Evolutionary conservation across 2,113 vertebrate genomes (phyloP), one percentile per base, ranked within the genome.

Genomic region (Daphoenositta chrysoptera): DNA sequence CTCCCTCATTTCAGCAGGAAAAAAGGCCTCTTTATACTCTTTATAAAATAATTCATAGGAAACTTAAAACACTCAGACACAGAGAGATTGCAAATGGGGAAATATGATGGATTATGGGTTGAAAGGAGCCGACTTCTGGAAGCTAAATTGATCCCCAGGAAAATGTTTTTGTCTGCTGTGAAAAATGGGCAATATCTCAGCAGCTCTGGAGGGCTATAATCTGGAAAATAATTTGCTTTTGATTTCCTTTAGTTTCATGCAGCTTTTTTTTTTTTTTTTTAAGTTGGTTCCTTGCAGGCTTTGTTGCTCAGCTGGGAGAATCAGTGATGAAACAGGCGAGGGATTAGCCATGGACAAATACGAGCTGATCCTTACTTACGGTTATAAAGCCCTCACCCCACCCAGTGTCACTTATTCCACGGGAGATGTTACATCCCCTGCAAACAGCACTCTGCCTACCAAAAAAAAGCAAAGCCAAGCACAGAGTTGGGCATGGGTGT

Each of bases 131-230:
- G 99, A 99, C 99, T 99, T 98, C 98, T 97, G 70, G 95, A 97
- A 98, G 98, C 97, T 98, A 98, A 99, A 99, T 99, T 99, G 99
- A 99, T 99, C 99, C 99, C 98, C 98, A 97, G 95, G 98, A 99
- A 99, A 99, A 99, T 99, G 99, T 99, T 99, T 99, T 99, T 99
- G 99, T 99, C 99, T 99, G 98, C 98, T 98, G 97, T 99, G 99
- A 99, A 99, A 99, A 99, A 99, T 99, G 99, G 99, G 97, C 98
- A 84, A 97, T 98, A 98, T 98, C 98, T 98, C 98, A 97, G 98
- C 97, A 66, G 98, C 98, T 95, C 98, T 96, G 89, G 84, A 92
- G 97, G 87, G 96, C 97, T 96, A 96, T 97, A 97, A 98, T 98
- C 96, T 98, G 81, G 97, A 97, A 98, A 98, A 98, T 98, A 96